These are phyloP conservation scores for Zenarchopterus dispar DNA, from an alignment of 2,797 vertebrate genomes.

Conservation along the genomic window DNA sequence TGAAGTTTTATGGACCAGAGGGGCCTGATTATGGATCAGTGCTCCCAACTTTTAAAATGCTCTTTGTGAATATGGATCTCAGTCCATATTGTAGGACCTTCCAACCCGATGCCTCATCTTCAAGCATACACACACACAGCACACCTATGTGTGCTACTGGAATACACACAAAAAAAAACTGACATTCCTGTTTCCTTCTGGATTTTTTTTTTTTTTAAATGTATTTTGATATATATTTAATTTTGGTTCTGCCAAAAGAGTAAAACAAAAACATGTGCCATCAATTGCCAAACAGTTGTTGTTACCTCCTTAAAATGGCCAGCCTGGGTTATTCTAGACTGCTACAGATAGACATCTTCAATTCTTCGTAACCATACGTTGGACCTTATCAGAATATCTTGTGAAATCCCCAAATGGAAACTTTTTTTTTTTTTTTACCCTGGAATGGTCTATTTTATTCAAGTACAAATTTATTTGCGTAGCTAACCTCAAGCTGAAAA, in stretches of 20 bases:
- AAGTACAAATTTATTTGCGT: conserved; percentile 18
- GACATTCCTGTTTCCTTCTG: conserved; percentile 72
- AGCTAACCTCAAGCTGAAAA: conserved; percentile 15
- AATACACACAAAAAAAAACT: conserved; percentile 67
- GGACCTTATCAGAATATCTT: conserved; percentile 16
- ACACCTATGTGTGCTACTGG: conserved; percentile 50
- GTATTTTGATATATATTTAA: conserved; percentile 77
- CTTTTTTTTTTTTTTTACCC: conserved; percentile 1
- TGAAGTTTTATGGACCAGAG: conserved; percentile 72
- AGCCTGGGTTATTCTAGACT: conserved; percentile 62
- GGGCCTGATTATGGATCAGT: conserved; percentile 61
- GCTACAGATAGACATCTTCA: conserved; percentile 69
- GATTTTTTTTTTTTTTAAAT: conserved; percentile 53
- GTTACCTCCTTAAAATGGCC: conserved; percentile 77
- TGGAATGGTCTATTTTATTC: conserved; percentile 6
- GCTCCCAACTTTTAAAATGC: conserved; percentile 66
- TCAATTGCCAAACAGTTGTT: conserved; percentile 75
- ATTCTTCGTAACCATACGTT: conserved; percentile 15
- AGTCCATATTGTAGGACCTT: conserved; percentile 73
- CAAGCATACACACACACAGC: conserved; percentile 51
- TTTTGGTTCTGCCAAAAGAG: conserved; percentile 68
- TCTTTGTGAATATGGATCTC: conserved; percentile 79
- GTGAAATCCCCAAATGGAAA: conserved; percentile 29
- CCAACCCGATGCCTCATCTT: conserved; percentile 79
- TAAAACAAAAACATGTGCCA: conserved; percentile 66